phyloP scores from a whole-genome alignment of 2,888 invertebrate genomes.

The Troides aeacus region DNA sequence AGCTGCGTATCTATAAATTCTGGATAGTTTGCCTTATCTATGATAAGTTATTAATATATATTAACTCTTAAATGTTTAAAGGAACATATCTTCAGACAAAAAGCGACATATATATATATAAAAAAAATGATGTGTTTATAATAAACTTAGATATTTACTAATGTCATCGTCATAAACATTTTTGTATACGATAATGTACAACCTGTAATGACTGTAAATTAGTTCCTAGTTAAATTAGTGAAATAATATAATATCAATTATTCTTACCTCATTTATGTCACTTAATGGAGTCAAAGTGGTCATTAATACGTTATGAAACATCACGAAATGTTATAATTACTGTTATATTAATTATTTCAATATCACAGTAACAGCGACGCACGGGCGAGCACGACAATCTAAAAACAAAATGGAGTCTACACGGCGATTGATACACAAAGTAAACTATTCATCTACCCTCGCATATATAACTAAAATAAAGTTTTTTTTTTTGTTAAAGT shows the following conservation, averaged over 20 bases:
- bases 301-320: conserved; percentile 54
- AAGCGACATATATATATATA: no score
- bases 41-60: no score
- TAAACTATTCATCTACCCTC: neutral
- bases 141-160: no score
- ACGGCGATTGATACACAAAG: neutral
- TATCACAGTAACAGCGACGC: conserved; percentile 15
- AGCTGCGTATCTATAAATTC: no score
- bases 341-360: conserved; percentile 20
- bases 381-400: neutral
- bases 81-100: no score
- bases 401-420: conserved; percentile 4
- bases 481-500: neutral
- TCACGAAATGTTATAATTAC: conserved; percentile 35
- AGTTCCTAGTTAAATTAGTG: neutral
- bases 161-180: no score
- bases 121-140: no score
- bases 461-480: neutral
- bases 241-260: conserved; percentile 14
- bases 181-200: neutral
- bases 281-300: conserved; percentile 48
- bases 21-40: no score
- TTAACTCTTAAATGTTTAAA: no score
- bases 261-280: conserved; percentile 52
- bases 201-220: conserved; percentile 2